Evolutionary conservation across 2,113 vertebrate genomes (phyloP), one percentile per base, ranked within the genome.

Genomic region (Actenoides lindsayi): DNA sequence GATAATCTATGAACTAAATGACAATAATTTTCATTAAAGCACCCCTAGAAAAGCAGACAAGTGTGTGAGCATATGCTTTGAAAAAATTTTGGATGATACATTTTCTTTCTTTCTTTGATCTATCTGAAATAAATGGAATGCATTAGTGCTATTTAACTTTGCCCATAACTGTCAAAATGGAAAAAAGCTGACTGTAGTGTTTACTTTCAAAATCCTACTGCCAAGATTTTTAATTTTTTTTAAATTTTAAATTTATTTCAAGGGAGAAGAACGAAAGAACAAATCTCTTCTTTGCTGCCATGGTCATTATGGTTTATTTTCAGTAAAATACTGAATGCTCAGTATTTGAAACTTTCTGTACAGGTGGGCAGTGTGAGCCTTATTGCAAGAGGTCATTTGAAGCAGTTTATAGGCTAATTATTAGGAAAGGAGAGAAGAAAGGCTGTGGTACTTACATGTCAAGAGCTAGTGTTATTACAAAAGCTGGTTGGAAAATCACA

Each of bases 91-190:
- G 82, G 65, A 67, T 90, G 80, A 80, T 91, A 75, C 35, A 19
- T 93, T 97, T 95, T 96, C 91, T 90, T 95, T 89, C 68, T 94
- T 96, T 83, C 96, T 98, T 98, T 98, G 96, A 97, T 98, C 91
- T 96, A 13, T 94, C 94, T 96, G 96, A 95, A 97, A 93, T 93
- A 96, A 96, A 82, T 83, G 92, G 89, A 97, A 93, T 94, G 94
- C 94, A 95, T 98, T 98, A 98, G 96, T 94, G 87, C 88, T 97
- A 94, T 98, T 98, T 97, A 97, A 97, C 91, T 96, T 88, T 71
- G 71, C 84, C 84, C 83, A 10, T 11, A 92, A 89, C 56, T 92
- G 94, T 95, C 23, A 83, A 89, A 90, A 93, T 71, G 35, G 67
- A 76, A 88, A 96, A 96, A 78, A 95, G 50, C 86, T 83, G 90